These are phyloP conservation scores for Stenurella melanura DNA, from an alignment of 2,888 invertebrate genomes.

Conservation along the genomic window DNA sequence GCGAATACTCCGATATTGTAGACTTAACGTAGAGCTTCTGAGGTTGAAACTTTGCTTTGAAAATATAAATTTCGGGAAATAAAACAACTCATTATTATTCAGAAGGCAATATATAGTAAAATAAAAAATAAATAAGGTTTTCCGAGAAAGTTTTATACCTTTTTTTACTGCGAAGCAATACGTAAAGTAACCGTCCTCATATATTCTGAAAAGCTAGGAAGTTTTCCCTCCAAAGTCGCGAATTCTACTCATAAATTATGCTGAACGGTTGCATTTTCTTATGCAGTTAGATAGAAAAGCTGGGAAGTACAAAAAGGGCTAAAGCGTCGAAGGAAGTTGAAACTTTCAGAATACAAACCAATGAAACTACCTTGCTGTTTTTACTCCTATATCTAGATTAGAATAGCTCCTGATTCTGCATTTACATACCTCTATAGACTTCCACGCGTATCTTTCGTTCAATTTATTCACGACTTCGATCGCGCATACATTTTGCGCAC, in stretches of 20 bases:
- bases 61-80: neutral
- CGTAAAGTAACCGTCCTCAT: constrained; percentile 67
- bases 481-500: constrained; percentile 68
- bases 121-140: constrained; percentile 63
- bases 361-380: constrained; percentile 50
- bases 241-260: constrained; percentile 67
- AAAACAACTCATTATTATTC: constrained; percentile 27
- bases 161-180: constrained; percentile 64
- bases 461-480: constrained; percentile 66
- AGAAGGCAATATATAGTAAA: constrained; percentile 31
- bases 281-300: constrained; percentile 60
- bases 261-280: constrained; percentile 68
- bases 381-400: constrained; percentile 68
- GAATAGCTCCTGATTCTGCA: constrained; percentile 70
- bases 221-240: constrained; percentile 65
- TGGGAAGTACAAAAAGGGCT: constrained; percentile 47
- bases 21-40: no score
- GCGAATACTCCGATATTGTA: no score
- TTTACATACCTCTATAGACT: constrained; percentile 70
- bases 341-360: constrained; percentile 43
- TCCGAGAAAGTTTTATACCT: constrained; percentile 54
- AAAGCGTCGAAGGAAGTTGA: constrained; percentile 35
- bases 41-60: neutral
- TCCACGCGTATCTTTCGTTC: constrained; percentile 63
- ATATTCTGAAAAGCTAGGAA: constrained; percentile 63